These are phyloP conservation scores for Urocitellus parryii DNA, from an alignment of 2,113 vertebrate species.

Conservation along the genomic window DNA sequence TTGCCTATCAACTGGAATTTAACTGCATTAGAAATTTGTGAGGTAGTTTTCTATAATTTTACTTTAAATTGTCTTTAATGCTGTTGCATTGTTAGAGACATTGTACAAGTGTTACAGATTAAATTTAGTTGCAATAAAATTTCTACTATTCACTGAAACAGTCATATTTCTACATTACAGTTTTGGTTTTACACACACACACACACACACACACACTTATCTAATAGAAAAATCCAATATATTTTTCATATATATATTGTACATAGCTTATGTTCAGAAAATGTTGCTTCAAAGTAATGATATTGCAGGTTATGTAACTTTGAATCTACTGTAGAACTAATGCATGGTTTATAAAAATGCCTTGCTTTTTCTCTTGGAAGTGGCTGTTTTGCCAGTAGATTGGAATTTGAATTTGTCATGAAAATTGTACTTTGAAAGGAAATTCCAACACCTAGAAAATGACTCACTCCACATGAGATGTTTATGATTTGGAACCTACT, in stretches of 20 bases:
- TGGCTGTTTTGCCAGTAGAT: background rate
- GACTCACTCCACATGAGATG: background rate
- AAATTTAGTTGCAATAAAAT: background rate
- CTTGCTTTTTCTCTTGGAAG: slow-evolving; percentile 14
- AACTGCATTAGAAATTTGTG: background rate
- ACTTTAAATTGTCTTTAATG: background rate
- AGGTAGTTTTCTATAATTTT: background rate
- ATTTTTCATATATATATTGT: background rate
- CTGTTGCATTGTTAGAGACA: background rate
- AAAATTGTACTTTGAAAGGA: slow-evolving; percentile 46
- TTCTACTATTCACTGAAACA: background rate
- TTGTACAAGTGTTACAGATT: background rate
- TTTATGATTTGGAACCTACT: slow-evolving; percentile 18
- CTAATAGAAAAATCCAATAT: background rate
- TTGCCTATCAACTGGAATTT: background rate
- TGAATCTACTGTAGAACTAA: slow-evolving; percentile 42
- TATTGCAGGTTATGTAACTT: background rate
- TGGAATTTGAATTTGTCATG: slow-evolving; percentile 59
- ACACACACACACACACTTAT: background rate
- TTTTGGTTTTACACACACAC: background rate
- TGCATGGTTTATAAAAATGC: background rate
- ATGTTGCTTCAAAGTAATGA: background rate
- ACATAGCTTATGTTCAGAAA: background rate
- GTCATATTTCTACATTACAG: background rate
- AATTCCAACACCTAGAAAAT: slow-evolving; percentile 47